These are phyloP conservation scores for Tricholaema leucomelas DNA, from an alignment of 2,113 vertebrate species.

Conservation along the genomic window DNA sequence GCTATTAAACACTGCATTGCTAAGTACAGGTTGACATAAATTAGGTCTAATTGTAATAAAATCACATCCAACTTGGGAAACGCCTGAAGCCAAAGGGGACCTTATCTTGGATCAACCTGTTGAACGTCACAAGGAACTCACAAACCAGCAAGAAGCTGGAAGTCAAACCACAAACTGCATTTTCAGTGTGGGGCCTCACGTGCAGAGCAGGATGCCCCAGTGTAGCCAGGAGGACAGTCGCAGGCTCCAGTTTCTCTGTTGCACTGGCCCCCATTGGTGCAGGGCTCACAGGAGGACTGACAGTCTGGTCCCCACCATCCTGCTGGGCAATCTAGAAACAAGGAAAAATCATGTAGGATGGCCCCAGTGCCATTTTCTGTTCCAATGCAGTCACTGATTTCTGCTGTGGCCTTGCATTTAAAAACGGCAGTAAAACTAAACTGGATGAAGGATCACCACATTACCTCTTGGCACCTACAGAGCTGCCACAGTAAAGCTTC, in stretches of 20 bases:
- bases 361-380: not conserved
- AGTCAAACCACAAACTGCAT: not conserved
- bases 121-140: not conserved
- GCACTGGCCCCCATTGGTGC: constrained; percentile 71
- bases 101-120: not conserved
- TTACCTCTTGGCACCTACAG: not conserved
- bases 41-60: not conserved
- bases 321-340: constrained; percentile 67
- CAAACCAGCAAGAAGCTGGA: not conserved
- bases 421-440: not conserved
- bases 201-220: constrained; percentile 57
- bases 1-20: not conserved
- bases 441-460: not conserved
- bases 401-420: not conserved
- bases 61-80: not conserved
- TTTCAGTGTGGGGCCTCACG: constrained; percentile 51
- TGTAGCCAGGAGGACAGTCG: constrained; percentile 74
- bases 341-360: not conserved
- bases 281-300: constrained; percentile 63
- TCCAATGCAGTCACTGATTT: not conserved
- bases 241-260: constrained; percentile 72
- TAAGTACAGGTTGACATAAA: not conserved
- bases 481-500: not conserved
- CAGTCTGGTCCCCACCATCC: constrained; percentile 77
- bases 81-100: not conserved